A percentile compares a stretch with the other conserved stretches of the same genome.
Evolutionary conservation across 2,888 invertebrate species (phyloP).

Genomic region (Parelbella ahira): DNA sequence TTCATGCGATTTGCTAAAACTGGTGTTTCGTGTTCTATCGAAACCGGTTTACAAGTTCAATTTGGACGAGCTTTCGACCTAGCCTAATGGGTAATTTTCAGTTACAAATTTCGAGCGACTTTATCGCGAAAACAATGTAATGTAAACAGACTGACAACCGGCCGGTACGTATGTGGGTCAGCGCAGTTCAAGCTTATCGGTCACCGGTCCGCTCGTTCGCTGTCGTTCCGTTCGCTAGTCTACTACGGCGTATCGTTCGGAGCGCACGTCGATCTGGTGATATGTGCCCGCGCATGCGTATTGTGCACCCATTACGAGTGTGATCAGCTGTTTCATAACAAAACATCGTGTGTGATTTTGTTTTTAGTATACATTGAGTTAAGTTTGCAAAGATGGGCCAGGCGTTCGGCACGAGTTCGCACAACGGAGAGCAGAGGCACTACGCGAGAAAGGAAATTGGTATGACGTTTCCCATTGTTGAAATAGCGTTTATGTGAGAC

Average conservation of each 20-base stretch:
- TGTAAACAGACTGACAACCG: constrained; percentile 30
- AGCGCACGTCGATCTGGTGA: constrained; percentile 31
- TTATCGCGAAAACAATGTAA: constrained; percentile 19
- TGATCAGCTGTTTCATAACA: constrained; percentile 49
- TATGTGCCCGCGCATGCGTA: constrained; percentile 53
- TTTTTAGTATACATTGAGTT: constrained; percentile 41
- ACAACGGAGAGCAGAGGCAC: constrained; percentile 64
- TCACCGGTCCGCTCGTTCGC: constrained; percentile 34
- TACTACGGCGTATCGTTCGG: too few relatives aligned
- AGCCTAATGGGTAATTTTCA: constrained; percentile 5
- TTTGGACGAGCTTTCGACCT: constrained; percentile 3
- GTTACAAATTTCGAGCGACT: constrained; percentile 9
- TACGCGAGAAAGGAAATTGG: constrained; percentile 72
- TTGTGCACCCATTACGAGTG: constrained; percentile 36
- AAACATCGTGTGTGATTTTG: constrained; percentile 32
- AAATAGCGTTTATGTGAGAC: constrained; percentile 11
- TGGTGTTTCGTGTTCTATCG: too few relatives aligned
- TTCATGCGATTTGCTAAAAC: too few relatives aligned
- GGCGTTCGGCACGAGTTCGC: constrained; percentile 72
- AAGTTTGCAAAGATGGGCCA: constrained; percentile 60
- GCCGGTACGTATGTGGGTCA: constrained; percentile 36
- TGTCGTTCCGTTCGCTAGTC: constrained; percentile 27
- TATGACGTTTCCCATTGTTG: constrained; percentile 39
- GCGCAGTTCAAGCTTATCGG: constrained; percentile 37
- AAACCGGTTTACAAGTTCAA: constrained; percentile 1